Percentiles rank a stretch among this genome's conserved stretches.
Conservation (phyloP, 2,797 vertebrate genomes). For the Graptemys geographica region DNA sequence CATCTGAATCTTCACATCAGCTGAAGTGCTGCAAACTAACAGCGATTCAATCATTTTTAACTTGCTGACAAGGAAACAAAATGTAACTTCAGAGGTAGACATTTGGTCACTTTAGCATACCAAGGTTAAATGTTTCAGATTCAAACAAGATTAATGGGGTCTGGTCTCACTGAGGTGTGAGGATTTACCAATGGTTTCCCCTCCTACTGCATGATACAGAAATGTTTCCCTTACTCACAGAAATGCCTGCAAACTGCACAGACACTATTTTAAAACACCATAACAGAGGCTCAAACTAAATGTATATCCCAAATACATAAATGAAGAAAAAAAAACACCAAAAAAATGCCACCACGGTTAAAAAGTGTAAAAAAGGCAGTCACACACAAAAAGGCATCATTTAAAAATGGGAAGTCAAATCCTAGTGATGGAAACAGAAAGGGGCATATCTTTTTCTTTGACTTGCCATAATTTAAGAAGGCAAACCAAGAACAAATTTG, state of each 20-base stretch:
- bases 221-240: not conserved
- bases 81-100: not conserved
- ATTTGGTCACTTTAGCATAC: fast-evolving
- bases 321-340: not conserved
- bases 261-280: not conserved
- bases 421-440: not conserved
- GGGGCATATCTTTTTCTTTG: not conserved
- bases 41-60: not conserved
- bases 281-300: not conserved
- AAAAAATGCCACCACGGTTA: not conserved
- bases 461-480: not conserved
- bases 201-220: not conserved
- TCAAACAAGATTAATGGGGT: not conserved
- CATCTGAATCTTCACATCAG: not conserved
- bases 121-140: not conserved
- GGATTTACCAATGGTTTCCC: not conserved
- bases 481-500: not conserved
- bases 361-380: not conserved
- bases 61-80: not conserved
- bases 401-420: not conserved
- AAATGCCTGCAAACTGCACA: not conserved
- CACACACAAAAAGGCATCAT: not conserved
- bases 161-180: not conserved
- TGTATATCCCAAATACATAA: too few relatives aligned
- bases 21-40: not conserved